Percentiles rank a stretch among this genome's conserved stretches.
phyloP scores from a whole-genome alignment of 2,113 vertebrate species.

The Dipodomys stephensi region DNA sequence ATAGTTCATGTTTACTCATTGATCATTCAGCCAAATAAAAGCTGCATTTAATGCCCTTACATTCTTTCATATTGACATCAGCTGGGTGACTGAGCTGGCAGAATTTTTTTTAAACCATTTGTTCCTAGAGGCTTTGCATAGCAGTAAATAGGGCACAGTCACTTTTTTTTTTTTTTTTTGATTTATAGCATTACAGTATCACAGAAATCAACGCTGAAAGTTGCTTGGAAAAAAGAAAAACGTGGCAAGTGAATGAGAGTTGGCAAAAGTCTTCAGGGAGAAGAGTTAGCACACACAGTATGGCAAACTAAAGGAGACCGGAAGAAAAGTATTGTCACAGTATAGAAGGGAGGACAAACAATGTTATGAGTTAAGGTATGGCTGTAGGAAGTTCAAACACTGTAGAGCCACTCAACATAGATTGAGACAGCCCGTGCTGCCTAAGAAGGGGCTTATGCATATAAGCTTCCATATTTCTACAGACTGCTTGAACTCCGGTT shows the following conservation, averaged over 20 bases:
- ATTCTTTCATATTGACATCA: constrained; percentile 18
- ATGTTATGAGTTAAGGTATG: neutral
- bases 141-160: neutral
- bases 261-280: neutral
- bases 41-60: neutral
- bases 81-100: neutral
- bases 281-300: neutral
- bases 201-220: neutral
- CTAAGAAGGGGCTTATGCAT: neutral
- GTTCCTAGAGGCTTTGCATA: constrained; percentile 23
- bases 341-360: neutral
- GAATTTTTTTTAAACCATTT: constrained; percentile 31
- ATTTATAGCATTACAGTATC: neutral
- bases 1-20: neutral
- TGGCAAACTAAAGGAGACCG: neutral
- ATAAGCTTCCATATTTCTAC: neutral
- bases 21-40: constrained; percentile 28
- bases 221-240: constrained; percentile 23
- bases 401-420: neutral
- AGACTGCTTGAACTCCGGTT: neutral
- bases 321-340: neutral
- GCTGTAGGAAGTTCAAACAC: neutral
- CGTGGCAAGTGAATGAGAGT: constrained; percentile 15
- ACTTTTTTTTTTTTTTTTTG: neutral
- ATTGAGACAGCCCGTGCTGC: neutral